Conservation (phyloP, 2,797 vertebrate genomes). For the Bryconaethiops microstoma region DNA sequence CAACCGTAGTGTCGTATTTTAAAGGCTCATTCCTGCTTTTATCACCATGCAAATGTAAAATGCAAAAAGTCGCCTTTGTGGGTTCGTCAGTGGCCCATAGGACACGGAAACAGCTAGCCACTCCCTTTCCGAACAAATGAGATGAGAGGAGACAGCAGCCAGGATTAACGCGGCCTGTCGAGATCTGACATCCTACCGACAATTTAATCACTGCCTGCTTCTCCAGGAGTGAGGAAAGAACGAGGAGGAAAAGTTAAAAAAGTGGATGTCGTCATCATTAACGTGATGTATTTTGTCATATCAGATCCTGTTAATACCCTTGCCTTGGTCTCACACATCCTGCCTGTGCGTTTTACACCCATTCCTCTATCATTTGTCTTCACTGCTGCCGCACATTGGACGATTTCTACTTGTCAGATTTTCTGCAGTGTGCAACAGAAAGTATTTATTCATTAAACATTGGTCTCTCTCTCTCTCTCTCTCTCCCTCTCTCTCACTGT, state of each 20-base stretch:
- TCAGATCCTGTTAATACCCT: conserved; percentile 72
- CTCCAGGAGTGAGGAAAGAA: conserved; percentile 61
- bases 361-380: conserved; percentile 46
- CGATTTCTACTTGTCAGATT: conserved; percentile 44
- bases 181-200: conserved; percentile 75
- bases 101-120: background rate
- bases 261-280: conserved; percentile 72
- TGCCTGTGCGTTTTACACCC: conserved; percentile 37
- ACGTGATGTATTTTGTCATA: conserved; percentile 76
- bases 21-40: conserved; percentile 26
- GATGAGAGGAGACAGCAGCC: conserved; percentile 64
- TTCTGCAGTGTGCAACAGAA: conserved; percentile 34
- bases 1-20: background rate
- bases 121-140: conserved; percentile 39
- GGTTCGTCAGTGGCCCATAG: conserved; percentile 31
- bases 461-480: conserved; percentile 10
- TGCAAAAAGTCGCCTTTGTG: conserved; percentile 11
- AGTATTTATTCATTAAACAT: conserved; percentile 48
- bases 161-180: conserved; percentile 78
- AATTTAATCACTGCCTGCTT: conserved; percentile 77
- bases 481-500: background rate
- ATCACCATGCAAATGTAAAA: conserved; percentile 26
- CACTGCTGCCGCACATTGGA: conserved; percentile 25
- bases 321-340: conserved; percentile 62
- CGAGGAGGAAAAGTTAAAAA: conserved; percentile 51